Evolutionary conservation across 2,888 invertebrate genomes (phyloP).

Genomic region (Parnassius apollo): DNA sequence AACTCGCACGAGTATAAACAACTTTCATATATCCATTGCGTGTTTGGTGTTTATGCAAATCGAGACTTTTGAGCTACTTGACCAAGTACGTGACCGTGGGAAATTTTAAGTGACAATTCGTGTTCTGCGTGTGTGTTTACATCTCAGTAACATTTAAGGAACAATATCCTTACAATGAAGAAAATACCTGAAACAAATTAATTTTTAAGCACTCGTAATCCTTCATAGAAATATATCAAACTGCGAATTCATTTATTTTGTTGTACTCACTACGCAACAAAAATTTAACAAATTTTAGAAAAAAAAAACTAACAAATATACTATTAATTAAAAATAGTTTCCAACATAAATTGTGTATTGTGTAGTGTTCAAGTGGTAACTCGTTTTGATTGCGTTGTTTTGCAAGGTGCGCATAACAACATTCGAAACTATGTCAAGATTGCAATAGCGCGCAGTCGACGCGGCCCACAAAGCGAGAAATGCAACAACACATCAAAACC

Average conservation of each 20-base stretch:
- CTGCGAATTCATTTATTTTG: too few relatives aligned
- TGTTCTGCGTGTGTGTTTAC: background rate
- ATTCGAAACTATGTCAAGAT: constrained; percentile 79
- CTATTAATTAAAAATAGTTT: too few relatives aligned
- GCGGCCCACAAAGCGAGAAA: constrained; percentile 64
- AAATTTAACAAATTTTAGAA: too few relatives aligned
- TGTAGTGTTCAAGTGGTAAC: constrained; percentile 35
- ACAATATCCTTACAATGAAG: too few relatives aligned
- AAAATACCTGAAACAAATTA: too few relatives aligned
- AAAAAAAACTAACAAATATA: too few relatives aligned
- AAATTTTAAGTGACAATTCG: constrained; percentile 15
- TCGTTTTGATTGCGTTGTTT: constrained; percentile 63
- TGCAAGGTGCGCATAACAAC: constrained; percentile 73
- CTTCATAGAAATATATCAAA: too few relatives aligned
- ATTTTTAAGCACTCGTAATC: too few relatives aligned
- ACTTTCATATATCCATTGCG: constrained; percentile 1
- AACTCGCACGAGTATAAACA: constrained; percentile 7
- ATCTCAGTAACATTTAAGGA: too few relatives aligned
- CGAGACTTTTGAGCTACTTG: constrained; percentile 1
- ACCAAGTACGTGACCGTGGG: constrained; percentile 9
- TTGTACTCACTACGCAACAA: too few relatives aligned
- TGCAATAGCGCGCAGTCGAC: constrained; percentile 62
- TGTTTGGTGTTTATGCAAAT: constrained; percentile 22
- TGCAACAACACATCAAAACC: constrained; percentile 58
- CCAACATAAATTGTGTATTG: background rate